Evolutionary conservation across 2,113 vertebrate genomes (phyloP).

Genomic region (Notarius lentiginosus): DNA sequence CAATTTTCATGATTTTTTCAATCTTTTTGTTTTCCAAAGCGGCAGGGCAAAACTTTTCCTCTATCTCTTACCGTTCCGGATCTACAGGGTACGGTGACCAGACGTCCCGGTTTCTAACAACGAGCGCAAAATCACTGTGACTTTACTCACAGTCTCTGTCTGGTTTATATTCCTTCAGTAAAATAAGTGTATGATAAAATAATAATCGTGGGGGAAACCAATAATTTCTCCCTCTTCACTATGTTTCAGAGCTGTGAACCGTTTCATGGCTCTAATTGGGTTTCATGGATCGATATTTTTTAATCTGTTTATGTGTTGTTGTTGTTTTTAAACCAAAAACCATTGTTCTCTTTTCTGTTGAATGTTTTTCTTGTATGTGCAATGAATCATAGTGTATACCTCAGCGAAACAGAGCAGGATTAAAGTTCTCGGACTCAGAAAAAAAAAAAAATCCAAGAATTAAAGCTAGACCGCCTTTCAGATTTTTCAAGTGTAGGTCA

Average conservation of each 20-base stretch:
- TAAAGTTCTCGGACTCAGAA: neutral
- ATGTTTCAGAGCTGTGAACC: neutral
- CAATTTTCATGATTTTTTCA: too few relatives aligned
- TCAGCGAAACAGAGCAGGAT: neutral
- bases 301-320: neutral
- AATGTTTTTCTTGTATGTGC: neutral
- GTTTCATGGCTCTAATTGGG: neutral
- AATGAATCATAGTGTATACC: neutral
- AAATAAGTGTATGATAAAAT: neutral
- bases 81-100: too few relatives aligned
- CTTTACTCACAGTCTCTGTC: too few relatives aligned
- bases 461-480: too few relatives aligned
- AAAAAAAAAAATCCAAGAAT: neutral
- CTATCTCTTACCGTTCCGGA: too few relatives aligned
- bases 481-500: too few relatives aligned
- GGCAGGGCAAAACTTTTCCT: too few relatives aligned
- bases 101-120: too few relatives aligned
- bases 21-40: too few relatives aligned
- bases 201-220: neutral
- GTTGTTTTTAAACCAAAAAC: neutral
- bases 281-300: neutral
- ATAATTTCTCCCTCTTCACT: neutral
- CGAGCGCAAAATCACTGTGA: too few relatives aligned
- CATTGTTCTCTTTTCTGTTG: neutral
- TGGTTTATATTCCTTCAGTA: neutral